Evolutionary conservation across 1,140 invertebrate species (phyloP).

Genomic region (Phymorhynchus buccinoides): DNA sequence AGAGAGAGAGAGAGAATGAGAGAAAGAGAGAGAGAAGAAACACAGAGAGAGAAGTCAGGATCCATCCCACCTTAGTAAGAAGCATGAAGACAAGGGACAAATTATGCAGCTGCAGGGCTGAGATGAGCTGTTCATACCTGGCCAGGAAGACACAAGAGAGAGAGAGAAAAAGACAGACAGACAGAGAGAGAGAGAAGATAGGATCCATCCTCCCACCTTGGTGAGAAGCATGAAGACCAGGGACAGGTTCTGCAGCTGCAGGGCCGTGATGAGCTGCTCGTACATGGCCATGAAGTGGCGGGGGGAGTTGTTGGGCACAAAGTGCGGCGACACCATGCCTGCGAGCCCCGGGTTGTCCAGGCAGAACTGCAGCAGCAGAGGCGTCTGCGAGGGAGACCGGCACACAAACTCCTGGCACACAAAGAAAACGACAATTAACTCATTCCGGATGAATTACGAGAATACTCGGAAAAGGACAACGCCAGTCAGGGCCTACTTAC

Average conservation of each 20-base stretch:
- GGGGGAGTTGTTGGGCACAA: conserved; percentile 70
- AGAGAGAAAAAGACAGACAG: too few species aligned
- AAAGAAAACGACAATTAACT: conserved; percentile 28
- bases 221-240: conserved; percentile 81
- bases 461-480: too few species aligned
- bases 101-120: conserved; percentile 75
- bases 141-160: conserved; percentile 77
- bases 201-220: conserved; percentile 75
- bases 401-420: conserved; percentile 78
- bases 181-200: too few species aligned
- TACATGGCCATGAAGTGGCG: conserved; percentile 81
- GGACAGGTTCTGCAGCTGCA: conserved; percentile 76
- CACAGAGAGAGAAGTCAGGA: not conserved
- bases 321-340: conserved; percentile 80
- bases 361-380: conserved; percentile 70
- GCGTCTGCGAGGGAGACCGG: conserved; percentile 54
- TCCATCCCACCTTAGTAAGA: conserved; percentile 75
- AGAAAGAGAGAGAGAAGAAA: not conserved
- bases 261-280: conserved; percentile 79
- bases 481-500: too few species aligned
- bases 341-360: conserved; percentile 77
- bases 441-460: too few species aligned
- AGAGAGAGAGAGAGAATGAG: not conserved
- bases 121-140: conserved; percentile 82
- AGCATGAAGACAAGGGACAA: conserved; percentile 82